A percentile compares a stretch with the other conserved stretches of the same genome.
Evolutionary conservation across 2,888 invertebrate species (phyloP).

Genomic region (Erebia palarica): DNA sequence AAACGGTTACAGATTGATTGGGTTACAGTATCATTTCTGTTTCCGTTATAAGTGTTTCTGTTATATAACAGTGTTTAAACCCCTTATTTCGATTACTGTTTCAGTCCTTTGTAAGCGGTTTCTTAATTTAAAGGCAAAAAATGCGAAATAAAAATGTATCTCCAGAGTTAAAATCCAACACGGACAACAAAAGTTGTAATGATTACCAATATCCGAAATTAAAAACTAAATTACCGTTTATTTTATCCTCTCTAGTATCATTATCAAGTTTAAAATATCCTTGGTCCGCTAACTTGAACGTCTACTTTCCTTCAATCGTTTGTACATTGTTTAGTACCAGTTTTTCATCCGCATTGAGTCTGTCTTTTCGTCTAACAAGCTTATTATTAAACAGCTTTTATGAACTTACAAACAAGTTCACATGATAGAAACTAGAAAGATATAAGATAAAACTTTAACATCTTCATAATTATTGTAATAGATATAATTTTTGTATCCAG

Average conservation of each 20-base stretch:
- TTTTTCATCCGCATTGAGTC: slow-evolving; percentile 16
- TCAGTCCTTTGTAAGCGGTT: too few species aligned
- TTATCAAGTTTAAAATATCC: neutral
- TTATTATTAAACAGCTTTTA: slow-evolving; percentile 12
- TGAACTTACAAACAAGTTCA: neutral
- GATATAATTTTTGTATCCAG: neutral
- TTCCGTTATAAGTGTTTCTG: too few species aligned
- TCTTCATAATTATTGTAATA: neutral
- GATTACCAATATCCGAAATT: too few species aligned
- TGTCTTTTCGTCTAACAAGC: slow-evolving; percentile 20
- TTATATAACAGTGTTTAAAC: too few species aligned
- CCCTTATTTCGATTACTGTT: too few species aligned
- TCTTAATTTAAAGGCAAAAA: too few species aligned
- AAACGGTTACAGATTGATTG: too few species aligned
- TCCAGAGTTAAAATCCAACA: too few species aligned
- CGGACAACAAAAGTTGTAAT: too few species aligned
- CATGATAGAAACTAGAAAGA: neutral
- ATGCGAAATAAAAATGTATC: too few species aligned
- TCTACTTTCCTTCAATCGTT: slow-evolving; percentile 21
- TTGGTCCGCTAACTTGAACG: slow-evolving; percentile 3
- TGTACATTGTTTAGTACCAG: slow-evolving; percentile 15
- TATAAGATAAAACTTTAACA: neutral
- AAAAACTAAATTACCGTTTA: too few species aligned
- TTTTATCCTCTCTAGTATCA: neutral
- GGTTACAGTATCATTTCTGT: too few species aligned